A percentile compares a stretch with the other conserved stretches of the same genome.
Evolutionary conservation across 2,797 vertebrate genomes (phyloP).

Genomic region (Enteromius mattozi): DNA sequence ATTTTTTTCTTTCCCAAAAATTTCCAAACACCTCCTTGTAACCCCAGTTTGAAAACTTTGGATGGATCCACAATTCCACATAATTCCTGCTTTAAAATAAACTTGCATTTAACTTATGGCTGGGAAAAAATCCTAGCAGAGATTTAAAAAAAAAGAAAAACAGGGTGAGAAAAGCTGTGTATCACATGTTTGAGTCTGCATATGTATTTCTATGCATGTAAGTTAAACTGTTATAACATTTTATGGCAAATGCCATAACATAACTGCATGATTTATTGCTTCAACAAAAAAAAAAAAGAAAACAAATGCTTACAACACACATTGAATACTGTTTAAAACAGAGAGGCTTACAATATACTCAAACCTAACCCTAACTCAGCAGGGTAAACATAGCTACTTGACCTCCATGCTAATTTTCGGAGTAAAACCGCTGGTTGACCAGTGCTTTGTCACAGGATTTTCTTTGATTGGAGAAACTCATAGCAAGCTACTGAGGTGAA

Average conservation of each 20-base stretch:
- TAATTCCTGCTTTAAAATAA: slow-evolving; percentile 9
- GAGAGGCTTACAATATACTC: neutral
- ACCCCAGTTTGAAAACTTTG: neutral
- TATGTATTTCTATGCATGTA: neutral
- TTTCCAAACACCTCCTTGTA: neutral
- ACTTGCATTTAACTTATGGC: slow-evolving; percentile 4
- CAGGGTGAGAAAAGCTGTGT: slow-evolving; percentile 19
- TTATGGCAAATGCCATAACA: slow-evolving; percentile 26
- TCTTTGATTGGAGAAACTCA: slow-evolving; percentile 34
- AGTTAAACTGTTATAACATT: slow-evolving; percentile 23
- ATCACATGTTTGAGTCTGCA: slow-evolving; percentile 49
- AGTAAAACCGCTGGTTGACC: slow-evolving; percentile 22
- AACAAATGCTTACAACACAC: slow-evolving; percentile 6
- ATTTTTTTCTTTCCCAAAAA: neutral
- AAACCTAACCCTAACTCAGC: neutral
- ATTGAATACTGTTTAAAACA: neutral
- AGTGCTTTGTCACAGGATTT: slow-evolving; percentile 12
- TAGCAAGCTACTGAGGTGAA: slow-evolving; percentile 37
- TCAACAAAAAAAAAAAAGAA: neutral
- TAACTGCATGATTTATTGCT: slow-evolving; percentile 23
- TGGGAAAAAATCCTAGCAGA: slow-evolving; percentile 28
- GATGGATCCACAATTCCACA: neutral
- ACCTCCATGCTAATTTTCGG: neutral
- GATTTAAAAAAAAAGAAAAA: slow-evolving; percentile 10
- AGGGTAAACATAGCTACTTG: slow-evolving; percentile 11